Base-by-base conservation (phyloP, 30 jellyfish, hydroid and myxozoan species). In the Calvadosia cruxmelitensis region DNA sequence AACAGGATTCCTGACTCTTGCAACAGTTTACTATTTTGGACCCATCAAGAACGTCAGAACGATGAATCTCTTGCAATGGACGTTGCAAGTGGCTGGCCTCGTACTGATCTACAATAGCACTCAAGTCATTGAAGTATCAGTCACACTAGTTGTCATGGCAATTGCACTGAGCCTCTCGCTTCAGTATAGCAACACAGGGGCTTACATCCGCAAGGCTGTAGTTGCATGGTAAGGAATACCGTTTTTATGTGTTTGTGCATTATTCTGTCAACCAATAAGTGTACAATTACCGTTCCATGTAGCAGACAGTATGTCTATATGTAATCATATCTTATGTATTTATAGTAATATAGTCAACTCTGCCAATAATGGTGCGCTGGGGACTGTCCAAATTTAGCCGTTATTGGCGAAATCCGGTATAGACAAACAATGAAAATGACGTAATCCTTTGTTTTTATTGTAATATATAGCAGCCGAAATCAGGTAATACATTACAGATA, bases 21-120 rank as follows among this genome's bases (percentile, higher is more conserved):
- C 95, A 0, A 33, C 61, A 33, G 51, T 89, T 48, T 89, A 89
- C 35, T 89, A 89, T 85, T 82, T 63, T 50, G 98, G 94, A 23
- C 95, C 95, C 2, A 91, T 92, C 13, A 53, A 78, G 1, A 89
- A 77, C 31, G 77, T 24, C 2, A 71, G 92, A 16, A 66, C 78
- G 5, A 67, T 89, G 75, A 81, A 89, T 68, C 83, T 89, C 52
- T 30, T 75, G 28, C 91, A 89, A 70, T 81, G 95, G 93, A 26
- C 72, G 23, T 49, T 89, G 76, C 98, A 89, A 85, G 20, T 77
- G 0, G 57, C 78, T n/a, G 98, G 95, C 3, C 27, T 76, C 1
- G 33, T 70, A 35, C 64, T 70, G 23, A 71, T 89, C 2, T 89
- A 73, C 76, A 72, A 72, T 48, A 64, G 95, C 68, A 80, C 71